phyloP scores from a whole-genome alignment of 2,797 vertebrate genomes.

The Gymnodraco acuticeps region DNA sequence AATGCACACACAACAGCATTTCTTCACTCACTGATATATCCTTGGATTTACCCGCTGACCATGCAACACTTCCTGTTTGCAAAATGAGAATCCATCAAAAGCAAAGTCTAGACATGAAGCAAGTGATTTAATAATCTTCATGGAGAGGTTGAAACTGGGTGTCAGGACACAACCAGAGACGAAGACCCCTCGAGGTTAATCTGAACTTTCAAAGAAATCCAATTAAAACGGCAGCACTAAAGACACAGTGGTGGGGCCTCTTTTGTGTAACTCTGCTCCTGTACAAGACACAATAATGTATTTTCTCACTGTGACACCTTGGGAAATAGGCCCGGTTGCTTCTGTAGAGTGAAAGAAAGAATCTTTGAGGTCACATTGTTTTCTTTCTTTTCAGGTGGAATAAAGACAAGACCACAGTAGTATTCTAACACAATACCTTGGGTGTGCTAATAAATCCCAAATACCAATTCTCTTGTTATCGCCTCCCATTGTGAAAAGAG shows the following conservation, averaged over 20 bases:
- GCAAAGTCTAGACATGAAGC: conserved; percentile 49
- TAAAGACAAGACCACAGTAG: conserved; percentile 8
- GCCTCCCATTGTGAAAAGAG: background rate
- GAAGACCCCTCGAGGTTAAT: conserved; percentile 63
- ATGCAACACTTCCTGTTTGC: conserved; percentile 32
- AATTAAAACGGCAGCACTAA: conserved; percentile 73
- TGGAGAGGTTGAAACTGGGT: conserved; percentile 38
- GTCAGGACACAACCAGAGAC: conserved; percentile 54
- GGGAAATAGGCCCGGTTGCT: conserved; percentile 50
- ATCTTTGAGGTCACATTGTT: conserved; percentile 26
- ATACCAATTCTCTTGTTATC: conserved; percentile 13
- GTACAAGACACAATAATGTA: conserved; percentile 40
- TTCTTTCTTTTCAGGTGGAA: conserved; percentile 21
- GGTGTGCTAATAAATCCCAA: background rate
- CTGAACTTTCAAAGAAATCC: conserved; percentile 79
- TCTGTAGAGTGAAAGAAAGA: conserved; percentile 36
- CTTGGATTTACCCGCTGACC: conserved; percentile 11
- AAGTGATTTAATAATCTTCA: conserved; percentile 68
- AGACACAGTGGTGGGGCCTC: conserved; percentile 54
- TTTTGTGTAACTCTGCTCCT: conserved; percentile 57
- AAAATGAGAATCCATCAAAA: conserved; percentile 59
- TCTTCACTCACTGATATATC: too few relatives aligned
- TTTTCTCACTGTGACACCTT: conserved; percentile 52
- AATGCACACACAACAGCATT: too few relatives aligned
- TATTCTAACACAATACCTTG: conserved; percentile 7